Base-by-base conservation (phyloP, 2,797 vertebrate species). In the Tokudaia tokunoshimensis region DNA sequence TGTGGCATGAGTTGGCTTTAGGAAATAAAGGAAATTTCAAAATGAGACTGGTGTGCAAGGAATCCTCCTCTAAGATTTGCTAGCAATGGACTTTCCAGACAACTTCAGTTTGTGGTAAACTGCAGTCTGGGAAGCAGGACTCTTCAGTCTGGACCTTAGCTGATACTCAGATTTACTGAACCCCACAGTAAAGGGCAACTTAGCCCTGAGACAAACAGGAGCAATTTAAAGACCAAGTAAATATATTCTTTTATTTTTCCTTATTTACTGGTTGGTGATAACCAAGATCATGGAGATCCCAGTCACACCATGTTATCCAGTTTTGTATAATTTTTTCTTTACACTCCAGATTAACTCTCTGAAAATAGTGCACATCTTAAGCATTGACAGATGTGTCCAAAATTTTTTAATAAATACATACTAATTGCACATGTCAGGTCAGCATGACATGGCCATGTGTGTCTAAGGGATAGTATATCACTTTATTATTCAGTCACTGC, bases 221-320 rank as follows among this genome's bases (percentile, higher is more conserved):
- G 20, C 13, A 13, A 88, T 19, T 70, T 92, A 94, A 94, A 89
- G 86, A 79, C 13, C 52, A 95, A 78, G 61, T 13, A 92, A 91
- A 55, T 11, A 55, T 83, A 65, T 6, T 59, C 6, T n/a, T 22
- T 41, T 59, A 80, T 50, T 82, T 94, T 63, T 87, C 26, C 29
- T 65, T 82, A 59, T 61, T 79, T 79, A 82, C 52, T 74, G 55
- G 17, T 29, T 37, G 47, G 84, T 22, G 65, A 34, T 86, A 89
- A 92, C 44, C 79, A 88, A 86, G 9, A 61, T 84, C 52, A 86
- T 34, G 55, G 57, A 37, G 19, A 34, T 67, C 44, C 34, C 31
- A 22, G 63, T n/a, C 19, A n/a, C 44, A 65, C 61, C 47, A 50
- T 74, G 91, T 95, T 74, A 88, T 85, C 82, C 65, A 82, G 19